Base-by-base conservation (phyloP, 2,888 invertebrate species). In the Conus canariensis region DNA sequence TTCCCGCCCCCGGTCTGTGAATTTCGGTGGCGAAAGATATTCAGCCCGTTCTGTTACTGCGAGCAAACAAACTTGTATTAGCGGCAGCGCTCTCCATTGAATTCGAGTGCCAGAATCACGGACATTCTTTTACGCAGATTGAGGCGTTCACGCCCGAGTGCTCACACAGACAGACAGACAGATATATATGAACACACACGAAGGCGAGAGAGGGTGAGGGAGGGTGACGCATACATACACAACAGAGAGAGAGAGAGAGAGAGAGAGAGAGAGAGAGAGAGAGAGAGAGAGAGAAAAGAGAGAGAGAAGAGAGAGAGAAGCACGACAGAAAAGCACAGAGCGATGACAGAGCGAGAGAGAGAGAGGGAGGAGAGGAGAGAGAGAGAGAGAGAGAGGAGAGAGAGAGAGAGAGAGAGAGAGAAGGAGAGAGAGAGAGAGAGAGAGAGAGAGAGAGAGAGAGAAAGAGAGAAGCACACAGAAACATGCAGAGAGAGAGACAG, bases 191-290 rank as follows among this genome's bases (percentile, higher is more conserved):
- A 45, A 45, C 45, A 2, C 45, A 4, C 45, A 45, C 45, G 45
- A 45, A 45, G 45, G 45, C 4, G 45, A 64, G 7, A 64, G 64
- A 16, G 64, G 64, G 64, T 10, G 64, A 16, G 64, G 64, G 19
- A 70, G 19, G 19, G 70, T 14, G 19, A 70, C 70, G 19, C 8
- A 70, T 19, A 70, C 70, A 70, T 7, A 70, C 70, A 70, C 70
- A n/a, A n/a, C 1, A 70, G 70, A 70, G 70, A 70, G 70, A 70
- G 70, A 70, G 14, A 22, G 70, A 70, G 70, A 70, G 19, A 70
- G 19, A 77, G 77, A 77, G 77, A 77, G 77, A 77, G 77, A 25
- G 77, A 77, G 77, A 77, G 77, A 77, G 77, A 77, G 77, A 77
- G 70, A 77, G 30, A 77, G 77, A 25, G 77, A 77, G 77, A 77